Percentiles rank a stretch among this genome's conserved stretches.
Evolutionary conservation across 2,888 invertebrate species (phyloP).

Genomic region (Drosophila emarginata): DNA sequence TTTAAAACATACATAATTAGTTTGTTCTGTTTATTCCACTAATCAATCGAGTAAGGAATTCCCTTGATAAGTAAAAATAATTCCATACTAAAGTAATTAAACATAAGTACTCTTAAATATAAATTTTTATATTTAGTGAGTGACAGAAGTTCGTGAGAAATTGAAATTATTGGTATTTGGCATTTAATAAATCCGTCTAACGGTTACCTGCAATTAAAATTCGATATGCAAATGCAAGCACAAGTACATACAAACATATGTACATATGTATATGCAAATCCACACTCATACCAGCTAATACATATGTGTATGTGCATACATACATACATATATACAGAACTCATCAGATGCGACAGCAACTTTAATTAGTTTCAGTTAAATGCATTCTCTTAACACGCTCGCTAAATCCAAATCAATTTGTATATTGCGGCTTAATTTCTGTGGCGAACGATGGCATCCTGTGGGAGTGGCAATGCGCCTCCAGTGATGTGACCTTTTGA

Average conservation of each 20-base stretch:
- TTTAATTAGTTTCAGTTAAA: conserved; percentile 61
- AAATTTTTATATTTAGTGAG: too few relatives aligned
- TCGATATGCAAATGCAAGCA: conserved; percentile 14
- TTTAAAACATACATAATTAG: too few relatives aligned
- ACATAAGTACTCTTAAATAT: too few relatives aligned
- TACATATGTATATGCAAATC: neutral
- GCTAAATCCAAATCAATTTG: conserved; percentile 59
- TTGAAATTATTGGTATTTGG: neutral
- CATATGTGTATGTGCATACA: neutral
- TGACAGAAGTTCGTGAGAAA: too few relatives aligned
- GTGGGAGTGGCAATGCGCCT: neutral
- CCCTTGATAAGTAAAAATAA: too few relatives aligned
- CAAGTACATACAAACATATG: neutral
- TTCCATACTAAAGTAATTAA: too few relatives aligned
- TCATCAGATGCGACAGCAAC: conserved; percentile 25
- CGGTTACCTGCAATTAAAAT: conserved; percentile 11
- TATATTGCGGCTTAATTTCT: conserved; percentile 49
- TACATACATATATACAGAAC: conserved; percentile 3
- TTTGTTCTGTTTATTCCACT: too few relatives aligned
- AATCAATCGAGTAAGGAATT: too few relatives aligned
- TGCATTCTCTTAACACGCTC: conserved; percentile 55
- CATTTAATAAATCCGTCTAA: conserved; percentile 6
- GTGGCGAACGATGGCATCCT: neutral
- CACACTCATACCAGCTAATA: neutral
- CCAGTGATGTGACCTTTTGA: neutral